These are phyloP conservation scores for Gymnothorax reevesii DNA, from an alignment of 2,797 vertebrate genomes.

Conservation along the genomic window DNA sequence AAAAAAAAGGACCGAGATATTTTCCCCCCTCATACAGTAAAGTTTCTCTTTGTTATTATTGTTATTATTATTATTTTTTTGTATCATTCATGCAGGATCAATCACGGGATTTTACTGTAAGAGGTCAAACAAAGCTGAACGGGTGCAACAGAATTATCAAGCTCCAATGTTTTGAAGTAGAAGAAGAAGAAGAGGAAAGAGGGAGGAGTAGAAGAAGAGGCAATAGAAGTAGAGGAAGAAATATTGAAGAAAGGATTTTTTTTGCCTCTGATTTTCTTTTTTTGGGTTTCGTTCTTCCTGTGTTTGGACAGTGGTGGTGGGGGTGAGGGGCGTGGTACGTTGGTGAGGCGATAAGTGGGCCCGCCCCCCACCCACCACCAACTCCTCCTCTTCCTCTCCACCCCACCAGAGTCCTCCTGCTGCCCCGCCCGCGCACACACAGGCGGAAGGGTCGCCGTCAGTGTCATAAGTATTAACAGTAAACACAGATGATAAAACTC, in stretches of 20 bases:
- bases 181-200: constrained; percentile 53
- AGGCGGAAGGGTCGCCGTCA: constrained; percentile 63
- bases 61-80: constrained; percentile 47
- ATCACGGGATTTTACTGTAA: constrained; percentile 64
- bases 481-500: constrained; percentile 98
- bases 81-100: constrained; percentile 80
- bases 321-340: constrained; percentile 36
- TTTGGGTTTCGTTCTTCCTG: constrained; percentile 57
- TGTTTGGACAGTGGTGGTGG: constrained; percentile 52
- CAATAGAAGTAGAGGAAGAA: constrained; percentile 72
- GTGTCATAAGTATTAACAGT: constrained; percentile 72
- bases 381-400: constrained; percentile 40
- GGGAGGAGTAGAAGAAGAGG: constrained; percentile 54
- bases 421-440: constrained; percentile 56
- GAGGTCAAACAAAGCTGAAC: constrained; percentile 68
- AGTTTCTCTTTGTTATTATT: constrained; percentile 68
- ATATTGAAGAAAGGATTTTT: constrained; percentile 71
- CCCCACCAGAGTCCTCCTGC: constrained; percentile 27
- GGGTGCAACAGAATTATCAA: constrained; percentile 79
- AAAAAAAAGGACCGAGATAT: constrained; percentile 62
- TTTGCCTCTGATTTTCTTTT: constrained; percentile 47
- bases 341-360: constrained; percentile 22
- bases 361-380: not conserved
- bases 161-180: constrained; percentile 76
- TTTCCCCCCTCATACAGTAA: constrained; percentile 62